Evolutionary conservation across 2,888 invertebrate species (phyloP), one percentile per base, ranked within the genome.

Genomic region (Agrochola lota): DNA sequence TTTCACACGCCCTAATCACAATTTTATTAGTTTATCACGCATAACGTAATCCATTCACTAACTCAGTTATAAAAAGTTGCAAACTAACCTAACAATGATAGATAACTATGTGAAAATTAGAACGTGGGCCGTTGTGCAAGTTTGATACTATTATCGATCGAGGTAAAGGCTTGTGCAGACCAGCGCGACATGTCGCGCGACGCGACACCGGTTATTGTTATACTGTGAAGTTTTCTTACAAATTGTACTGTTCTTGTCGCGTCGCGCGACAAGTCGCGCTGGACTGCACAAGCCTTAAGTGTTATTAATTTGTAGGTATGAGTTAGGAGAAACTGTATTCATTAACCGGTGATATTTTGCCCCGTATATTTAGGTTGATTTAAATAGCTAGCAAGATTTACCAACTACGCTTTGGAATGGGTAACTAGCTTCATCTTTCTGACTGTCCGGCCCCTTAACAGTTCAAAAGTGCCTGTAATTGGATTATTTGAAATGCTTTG

Each of bases 1-100:
- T n/a, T 64, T 84, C 80, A 66, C 80, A 80, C 80, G 84, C 71
- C 30, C 7, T 79, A 84, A 84, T 55, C 46, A 43, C 26, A 49
- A n/a, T 5, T 35, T 64, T 46, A 71, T 70, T 67, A 64, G 80
- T 62, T 70, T 62, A 80, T 67, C 70, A 23, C 15, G 20, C 57
- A 30, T 55, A 57, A 71, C 40, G 80, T 80, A 84, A 80, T 67
- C 84, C 55, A 67, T 84, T 70, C 66, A 79, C 7, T 49, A 57
- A 71, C n/a, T n/a, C n/a, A 30, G 26, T 84, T 70, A 84, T 40
- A 80, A 80, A 84, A 80, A 80, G 66, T 15, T 30, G 12, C 23
- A n/a, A 79, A 40, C 66, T 70, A 23, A 55, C 30, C 17, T 11
- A 40, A 80, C 80, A 84, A 84, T 84, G 30, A 60, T 55, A 66